Evolutionary conservation across 1,140 invertebrate genomes (phyloP).

Genomic region (Eumaeus atala): DNA sequence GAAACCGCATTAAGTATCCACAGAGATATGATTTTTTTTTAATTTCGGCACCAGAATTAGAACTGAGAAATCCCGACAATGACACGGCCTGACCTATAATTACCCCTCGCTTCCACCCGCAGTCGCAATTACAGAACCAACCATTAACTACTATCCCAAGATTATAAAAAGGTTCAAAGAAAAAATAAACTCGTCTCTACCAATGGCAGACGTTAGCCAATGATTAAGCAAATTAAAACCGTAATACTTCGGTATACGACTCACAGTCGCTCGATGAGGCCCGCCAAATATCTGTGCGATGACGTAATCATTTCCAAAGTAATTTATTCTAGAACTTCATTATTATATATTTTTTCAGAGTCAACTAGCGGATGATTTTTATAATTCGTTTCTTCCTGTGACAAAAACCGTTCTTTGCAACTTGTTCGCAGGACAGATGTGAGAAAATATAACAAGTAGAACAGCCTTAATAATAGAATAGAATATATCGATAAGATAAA

Average conservation of each 20-base stretch:
- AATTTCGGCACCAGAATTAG: constrained; percentile 46
- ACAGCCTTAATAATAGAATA: not conserved
- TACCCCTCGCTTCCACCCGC: constrained; percentile 40
- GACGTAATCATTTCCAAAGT: constrained; percentile 30
- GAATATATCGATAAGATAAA: not conserved
- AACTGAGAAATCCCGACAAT: constrained; percentile 49
- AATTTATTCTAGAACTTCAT: constrained; percentile 31
- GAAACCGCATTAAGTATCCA: constrained; percentile 11
- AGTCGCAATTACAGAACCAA: constrained; percentile 44
- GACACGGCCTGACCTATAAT: constrained; percentile 55
- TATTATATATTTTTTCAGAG: constrained; percentile 19
- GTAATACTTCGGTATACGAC: not conserved
- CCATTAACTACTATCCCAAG: constrained; percentile 52
- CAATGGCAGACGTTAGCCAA: constrained; percentile 27
- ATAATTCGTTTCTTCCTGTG: constrained; percentile 4
- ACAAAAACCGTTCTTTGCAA: not conserved
- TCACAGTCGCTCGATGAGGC: not conserved
- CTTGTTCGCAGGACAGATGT: not conserved
- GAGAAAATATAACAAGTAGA: not conserved
- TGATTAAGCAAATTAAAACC: constrained; percentile 7
- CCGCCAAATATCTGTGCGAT: constrained; percentile 22
- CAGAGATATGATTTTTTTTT: constrained; percentile 29
- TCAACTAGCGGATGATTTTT: constrained; percentile 1
- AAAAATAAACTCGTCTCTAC: constrained; percentile 36
- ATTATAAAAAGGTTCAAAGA: constrained; percentile 43